A percentile compares a stretch with the other conserved stretches of the same genome.
phyloP scores from a whole-genome alignment of 2,113 vertebrate species.

The Triplophysa tibetana region DNA sequence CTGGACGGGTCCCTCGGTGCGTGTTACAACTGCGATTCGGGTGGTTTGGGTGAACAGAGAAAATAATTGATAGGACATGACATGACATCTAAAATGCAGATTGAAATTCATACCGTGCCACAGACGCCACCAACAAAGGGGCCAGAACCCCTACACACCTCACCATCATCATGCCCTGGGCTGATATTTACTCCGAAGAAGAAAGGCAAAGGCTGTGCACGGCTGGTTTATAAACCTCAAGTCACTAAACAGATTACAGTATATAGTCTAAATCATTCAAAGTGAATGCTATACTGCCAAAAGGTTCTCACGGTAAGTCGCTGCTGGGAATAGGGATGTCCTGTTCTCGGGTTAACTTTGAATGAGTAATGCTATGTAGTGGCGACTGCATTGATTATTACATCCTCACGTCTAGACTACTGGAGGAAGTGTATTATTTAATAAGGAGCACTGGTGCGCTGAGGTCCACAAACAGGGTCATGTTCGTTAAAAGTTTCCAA shows the following conservation, averaged over 20 bases:
- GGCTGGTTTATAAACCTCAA: background rate
- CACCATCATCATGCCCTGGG: constrained; percentile 15
- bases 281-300: constrained; percentile 12
- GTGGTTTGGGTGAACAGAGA: background rate
- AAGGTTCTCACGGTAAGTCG: background rate
- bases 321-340: constrained; percentile 3
- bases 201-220: background rate
- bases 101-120: background rate
- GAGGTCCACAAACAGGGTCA: background rate
- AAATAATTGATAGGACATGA: constrained; percentile 23
- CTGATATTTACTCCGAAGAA: background rate
- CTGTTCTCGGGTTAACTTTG: background rate
- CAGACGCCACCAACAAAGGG: background rate
- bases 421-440: background rate
- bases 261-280: constrained; percentile 9
- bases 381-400: constrained; percentile 4
- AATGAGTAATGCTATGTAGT: background rate
- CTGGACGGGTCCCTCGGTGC: background rate
- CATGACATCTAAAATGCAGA: constrained; percentile 31
- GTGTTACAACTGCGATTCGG: background rate
- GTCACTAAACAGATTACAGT: constrained; percentile 1
- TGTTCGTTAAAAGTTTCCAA: background rate
- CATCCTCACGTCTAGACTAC: background rate
- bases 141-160: background rate
- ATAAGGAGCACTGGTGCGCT: too few relatives aligned